phyloP scores from a whole-genome alignment of 2,888 invertebrate genomes.

The Scaptomyza caliginosa region DNA sequence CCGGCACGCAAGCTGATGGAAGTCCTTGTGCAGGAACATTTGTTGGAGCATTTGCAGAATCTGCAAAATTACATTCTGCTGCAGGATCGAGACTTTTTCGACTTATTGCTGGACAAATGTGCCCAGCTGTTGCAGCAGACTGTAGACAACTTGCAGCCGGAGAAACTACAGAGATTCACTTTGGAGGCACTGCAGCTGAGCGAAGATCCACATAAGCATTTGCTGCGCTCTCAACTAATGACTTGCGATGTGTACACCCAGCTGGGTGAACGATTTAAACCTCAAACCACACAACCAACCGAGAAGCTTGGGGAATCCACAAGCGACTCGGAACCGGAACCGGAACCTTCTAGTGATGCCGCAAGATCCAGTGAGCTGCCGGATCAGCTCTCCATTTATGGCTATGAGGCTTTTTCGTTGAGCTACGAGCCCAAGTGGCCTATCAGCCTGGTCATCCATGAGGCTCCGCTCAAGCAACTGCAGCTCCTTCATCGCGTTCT shows the following conservation, averaged over 20 bases:
- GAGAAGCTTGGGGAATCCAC: not conserved
- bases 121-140: constrained; percentile 18
- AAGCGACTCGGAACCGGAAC: not conserved
- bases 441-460: constrained; percentile 52
- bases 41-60: constrained; percentile 45
- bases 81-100: constrained; percentile 27
- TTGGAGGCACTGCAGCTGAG: constrained; percentile 23
- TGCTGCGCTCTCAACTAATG: constrained; percentile 46
- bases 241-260: constrained; percentile 41
- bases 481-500: constrained; percentile 60
- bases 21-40: constrained; percentile 32
- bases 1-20: constrained; percentile 47
- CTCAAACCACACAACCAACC: not conserved
- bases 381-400: constrained; percentile 21
- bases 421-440: constrained; percentile 58
- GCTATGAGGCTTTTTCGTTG: constrained; percentile 51
- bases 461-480: constrained; percentile 41
- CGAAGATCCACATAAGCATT: constrained; percentile 43
- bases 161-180: constrained; percentile 32
- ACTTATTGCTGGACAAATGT: constrained; percentile 25
- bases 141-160: constrained; percentile 31
- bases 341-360: not conserved
- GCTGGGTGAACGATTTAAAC: constrained; percentile 11
- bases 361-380: not conserved
- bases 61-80: constrained; percentile 52